phyloP scores from a whole-genome alignment of 2,888 invertebrate species.

The Thereva unica region DNA sequence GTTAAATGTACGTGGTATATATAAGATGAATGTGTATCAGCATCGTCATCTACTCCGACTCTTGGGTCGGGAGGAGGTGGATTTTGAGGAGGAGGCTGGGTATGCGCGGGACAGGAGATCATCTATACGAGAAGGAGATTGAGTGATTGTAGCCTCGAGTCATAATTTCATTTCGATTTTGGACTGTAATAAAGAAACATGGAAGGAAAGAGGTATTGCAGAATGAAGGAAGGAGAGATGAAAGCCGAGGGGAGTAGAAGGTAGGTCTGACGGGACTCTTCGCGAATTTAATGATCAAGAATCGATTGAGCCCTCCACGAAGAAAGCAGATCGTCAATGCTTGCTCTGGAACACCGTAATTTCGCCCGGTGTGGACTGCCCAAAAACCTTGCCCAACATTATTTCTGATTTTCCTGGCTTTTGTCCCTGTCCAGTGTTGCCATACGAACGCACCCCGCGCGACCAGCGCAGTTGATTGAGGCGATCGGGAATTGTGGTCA shows the following conservation, averaged over 20 bases:
- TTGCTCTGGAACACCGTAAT: too few species aligned
- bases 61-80: too few species aligned
- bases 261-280: too few species aligned
- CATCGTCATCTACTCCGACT: constrained; percentile 23
- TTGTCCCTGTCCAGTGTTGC: constrained; percentile 2
- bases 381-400: not conserved
- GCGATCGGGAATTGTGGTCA: constrained; percentile 20
- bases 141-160: constrained; percentile 32
- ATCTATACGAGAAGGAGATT: constrained; percentile 23
- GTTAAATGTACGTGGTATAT: too few species aligned
- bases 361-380: too few species aligned
- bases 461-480: not conserved
- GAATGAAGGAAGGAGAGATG: too few species aligned
- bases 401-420: not conserved
- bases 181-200: constrained; percentile 11
- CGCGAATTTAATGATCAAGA: too few species aligned
- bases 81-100: too few species aligned
- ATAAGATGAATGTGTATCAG: not conserved
- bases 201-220: not conserved
- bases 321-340: too few species aligned
- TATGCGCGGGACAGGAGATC: constrained; percentile 1
- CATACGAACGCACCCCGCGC: not conserved
- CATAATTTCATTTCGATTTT: constrained; percentile 28
- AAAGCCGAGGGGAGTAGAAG: too few species aligned
- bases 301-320: too few species aligned